Percentiles rank a stretch among this genome's conserved stretches.
Conservation (phyloP, 2,888 invertebrate species). For the Chrysotoxum bicinctum region DNA sequence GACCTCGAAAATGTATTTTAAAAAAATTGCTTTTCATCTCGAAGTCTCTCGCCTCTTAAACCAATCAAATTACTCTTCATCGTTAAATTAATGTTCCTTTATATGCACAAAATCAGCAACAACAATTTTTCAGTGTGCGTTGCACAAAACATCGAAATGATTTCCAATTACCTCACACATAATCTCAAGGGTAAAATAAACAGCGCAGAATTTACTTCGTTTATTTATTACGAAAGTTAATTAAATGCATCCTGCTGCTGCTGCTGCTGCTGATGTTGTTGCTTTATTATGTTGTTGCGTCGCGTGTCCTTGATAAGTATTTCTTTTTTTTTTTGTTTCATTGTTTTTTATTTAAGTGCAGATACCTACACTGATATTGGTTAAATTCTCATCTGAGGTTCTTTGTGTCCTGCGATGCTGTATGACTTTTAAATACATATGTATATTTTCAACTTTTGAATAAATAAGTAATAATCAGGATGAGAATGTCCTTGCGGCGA, state of each 20-base stretch:
- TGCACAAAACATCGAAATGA: constrained; percentile 53
- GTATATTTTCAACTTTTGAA: constrained; percentile 51
- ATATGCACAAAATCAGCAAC: background rate
- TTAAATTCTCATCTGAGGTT: background rate
- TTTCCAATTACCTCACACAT: constrained; percentile 71
- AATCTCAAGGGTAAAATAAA: constrained; percentile 72
- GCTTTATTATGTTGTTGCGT: background rate
- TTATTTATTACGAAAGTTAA: constrained; percentile 72
- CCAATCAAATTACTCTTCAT: constrained; percentile 54
- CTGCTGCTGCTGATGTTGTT: background rate
- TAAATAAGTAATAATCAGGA: constrained; percentile 68
- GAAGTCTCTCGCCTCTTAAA: constrained; percentile 17
- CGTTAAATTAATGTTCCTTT: constrained; percentile 47
- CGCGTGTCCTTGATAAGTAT: constrained; percentile 30
- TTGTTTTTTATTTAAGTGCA: background rate
- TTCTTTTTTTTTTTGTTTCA: background rate
- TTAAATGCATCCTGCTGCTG: constrained; percentile 71
- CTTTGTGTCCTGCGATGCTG: background rate
- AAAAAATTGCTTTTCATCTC: constrained; percentile 37
- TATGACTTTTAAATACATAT: constrained; percentile 52
- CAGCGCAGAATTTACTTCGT: constrained; percentile 43
- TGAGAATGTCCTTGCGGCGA: constrained; percentile 55
- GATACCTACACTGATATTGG: constrained; percentile 4
- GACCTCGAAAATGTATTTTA: constrained; percentile 5
- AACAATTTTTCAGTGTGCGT: background rate